phyloP scores from a whole-genome alignment of 1,140 invertebrate species.

The Asbolus verrucosus region DNA sequence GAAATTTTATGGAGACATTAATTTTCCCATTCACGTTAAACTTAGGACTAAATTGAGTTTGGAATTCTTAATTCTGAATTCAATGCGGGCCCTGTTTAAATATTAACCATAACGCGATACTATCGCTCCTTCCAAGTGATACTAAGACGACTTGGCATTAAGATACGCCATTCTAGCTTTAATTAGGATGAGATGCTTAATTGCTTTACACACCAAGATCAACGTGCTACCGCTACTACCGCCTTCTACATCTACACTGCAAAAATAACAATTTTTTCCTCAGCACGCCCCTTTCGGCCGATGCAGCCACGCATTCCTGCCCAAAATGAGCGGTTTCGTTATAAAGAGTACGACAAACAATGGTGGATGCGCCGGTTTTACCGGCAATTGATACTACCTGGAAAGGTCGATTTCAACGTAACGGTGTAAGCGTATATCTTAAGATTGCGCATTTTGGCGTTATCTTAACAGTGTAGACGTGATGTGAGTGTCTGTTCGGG shows the following conservation, averaged over 20 bases:
- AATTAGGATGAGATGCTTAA: conserved; percentile 63
- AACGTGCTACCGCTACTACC: conserved; percentile 49
- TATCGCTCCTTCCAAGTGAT: conserved; percentile 54
- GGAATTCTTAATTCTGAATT: conserved; percentile 56
- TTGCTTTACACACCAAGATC: conserved; percentile 52
- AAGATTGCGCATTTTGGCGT: conserved; percentile 51
- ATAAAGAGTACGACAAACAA: too few relatives aligned
- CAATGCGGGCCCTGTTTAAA: conserved; percentile 56
- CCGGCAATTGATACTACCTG: neutral
- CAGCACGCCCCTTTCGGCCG: neutral
- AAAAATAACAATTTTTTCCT: conserved; percentile 38
- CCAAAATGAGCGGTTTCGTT: too few relatives aligned
- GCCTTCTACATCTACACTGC: conserved; percentile 48
- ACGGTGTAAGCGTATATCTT: conserved; percentile 51
- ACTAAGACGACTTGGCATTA: conserved; percentile 55
- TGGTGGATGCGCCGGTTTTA: conserved; percentile 23
- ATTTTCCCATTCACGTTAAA: conserved; percentile 14
- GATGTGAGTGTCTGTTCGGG: conserved; percentile 64
- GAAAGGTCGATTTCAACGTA: conserved; percentile 2
- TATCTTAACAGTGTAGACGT: conserved; percentile 65
- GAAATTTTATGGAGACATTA: neutral
- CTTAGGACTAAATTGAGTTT: conserved; percentile 23
- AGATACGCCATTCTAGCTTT: conserved; percentile 56
- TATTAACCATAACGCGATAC: conserved; percentile 54
- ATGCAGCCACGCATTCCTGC: too few relatives aligned